phyloP scores from a whole-genome alignment of 2,888 invertebrate species.

The Protophormia terraenovae region DNA sequence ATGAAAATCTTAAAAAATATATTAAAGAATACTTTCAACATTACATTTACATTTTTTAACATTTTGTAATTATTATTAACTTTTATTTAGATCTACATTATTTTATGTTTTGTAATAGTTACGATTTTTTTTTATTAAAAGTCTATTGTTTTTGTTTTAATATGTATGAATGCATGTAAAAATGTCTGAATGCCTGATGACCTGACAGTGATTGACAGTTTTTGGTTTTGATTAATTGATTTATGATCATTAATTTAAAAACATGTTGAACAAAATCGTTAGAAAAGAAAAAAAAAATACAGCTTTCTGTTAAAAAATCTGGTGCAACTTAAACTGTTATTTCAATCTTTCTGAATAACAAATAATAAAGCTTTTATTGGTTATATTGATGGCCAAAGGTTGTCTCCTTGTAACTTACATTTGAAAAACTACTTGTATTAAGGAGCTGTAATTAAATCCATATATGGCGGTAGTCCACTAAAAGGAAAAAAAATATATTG shows the following conservation, averaged over 20 bases:
- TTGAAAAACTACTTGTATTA: no score
- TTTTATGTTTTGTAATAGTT: constrained; percentile 15
- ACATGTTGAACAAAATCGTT: neutral
- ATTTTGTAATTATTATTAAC: neutral
- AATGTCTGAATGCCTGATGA: constrained; percentile 6
- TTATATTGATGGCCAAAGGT: no score
- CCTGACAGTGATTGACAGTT: constrained; percentile 43
- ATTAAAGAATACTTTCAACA: constrained; percentile 16
- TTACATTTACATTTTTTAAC: neutral
- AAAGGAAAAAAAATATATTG: no score
- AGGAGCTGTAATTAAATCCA: no score
- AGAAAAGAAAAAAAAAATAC: neutral
- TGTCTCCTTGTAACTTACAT: no score
- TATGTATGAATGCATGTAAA: no score
- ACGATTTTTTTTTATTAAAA: constrained; percentile 10
- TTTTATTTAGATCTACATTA: neutral
- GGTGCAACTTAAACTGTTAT: no score
- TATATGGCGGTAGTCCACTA: no score
- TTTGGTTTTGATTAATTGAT: constrained; percentile 41
- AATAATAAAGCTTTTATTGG: no score
- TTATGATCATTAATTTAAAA: constrained; percentile 19
- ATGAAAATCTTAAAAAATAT: neutral
- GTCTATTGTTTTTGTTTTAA: neutral
- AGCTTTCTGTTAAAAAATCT: no score
- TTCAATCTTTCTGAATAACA: no score